These are phyloP conservation scores for Deroptyus accipitrinus DNA, from an alignment of 2,113 vertebrate species.

Conservation along the genomic window DNA sequence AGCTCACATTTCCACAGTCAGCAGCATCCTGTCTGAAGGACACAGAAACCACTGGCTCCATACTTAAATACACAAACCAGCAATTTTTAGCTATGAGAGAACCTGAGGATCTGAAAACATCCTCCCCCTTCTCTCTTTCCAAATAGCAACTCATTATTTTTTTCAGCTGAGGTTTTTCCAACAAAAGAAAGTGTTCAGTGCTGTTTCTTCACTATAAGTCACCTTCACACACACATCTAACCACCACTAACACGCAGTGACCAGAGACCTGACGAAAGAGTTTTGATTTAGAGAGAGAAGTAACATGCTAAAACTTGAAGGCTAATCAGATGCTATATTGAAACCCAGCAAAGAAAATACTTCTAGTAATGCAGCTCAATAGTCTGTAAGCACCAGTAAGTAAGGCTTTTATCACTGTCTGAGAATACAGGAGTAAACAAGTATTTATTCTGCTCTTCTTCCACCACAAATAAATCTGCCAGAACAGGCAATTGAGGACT, in stretches of 20 bases:
- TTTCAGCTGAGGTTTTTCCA: not conserved
- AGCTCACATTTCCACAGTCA: accelerated
- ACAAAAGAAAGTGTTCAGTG: not conserved
- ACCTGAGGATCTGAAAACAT: not conserved
- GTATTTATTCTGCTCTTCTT: not conserved
- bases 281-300: not conserved
- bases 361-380: not conserved
- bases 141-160: not conserved
- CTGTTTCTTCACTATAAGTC: not conserved
- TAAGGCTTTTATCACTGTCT: not conserved
- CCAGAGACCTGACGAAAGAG: not conserved
- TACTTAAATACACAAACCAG: not conserved
- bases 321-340: not conserved
- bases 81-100: not conserved
- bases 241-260: not conserved
- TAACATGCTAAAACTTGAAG: not conserved
- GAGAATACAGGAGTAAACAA: not conserved
- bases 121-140: not conserved
- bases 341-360: not conserved
- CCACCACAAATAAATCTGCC: not conserved
- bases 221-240: not conserved
- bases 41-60: not conserved
- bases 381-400: not conserved
- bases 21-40: not conserved
- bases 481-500: not conserved